phyloP scores from a whole-genome alignment of 2,113 vertebrate species.

The Eudyptes chrysolophus region DNA sequence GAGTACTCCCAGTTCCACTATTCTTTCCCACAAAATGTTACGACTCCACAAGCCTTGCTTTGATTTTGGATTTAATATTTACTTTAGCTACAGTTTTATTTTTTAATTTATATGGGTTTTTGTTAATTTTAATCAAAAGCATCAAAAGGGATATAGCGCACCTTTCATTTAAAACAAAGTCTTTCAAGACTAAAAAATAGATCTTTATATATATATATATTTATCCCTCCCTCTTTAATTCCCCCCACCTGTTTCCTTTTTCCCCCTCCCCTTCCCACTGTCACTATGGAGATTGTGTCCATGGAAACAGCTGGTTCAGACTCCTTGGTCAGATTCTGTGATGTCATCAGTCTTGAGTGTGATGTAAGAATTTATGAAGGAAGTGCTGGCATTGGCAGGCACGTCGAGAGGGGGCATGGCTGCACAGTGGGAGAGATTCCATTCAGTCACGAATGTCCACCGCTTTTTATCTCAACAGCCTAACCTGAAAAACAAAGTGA shows the following conservation, averaged over 20 bases:
- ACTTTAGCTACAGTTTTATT: conserved; percentile 56
- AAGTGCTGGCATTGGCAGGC: conserved; percentile 79
- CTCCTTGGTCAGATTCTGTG: conserved; percentile 78
- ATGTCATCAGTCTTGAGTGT: conserved; percentile 73
- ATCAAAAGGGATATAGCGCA: conserved; percentile 84
- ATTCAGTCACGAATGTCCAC: conserved; percentile 70
- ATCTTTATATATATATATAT: conserved; percentile 85
- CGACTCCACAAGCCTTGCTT: conserved; percentile 33
- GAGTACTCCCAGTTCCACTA: neutral
- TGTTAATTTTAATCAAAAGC: conserved; percentile 72
- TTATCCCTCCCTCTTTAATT: conserved; percentile 76
- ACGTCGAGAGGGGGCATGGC: conserved; percentile 69
- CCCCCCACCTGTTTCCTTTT: conserved; percentile 72
- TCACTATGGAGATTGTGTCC: conserved; percentile 84
- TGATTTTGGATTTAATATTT: conserved; percentile 52
- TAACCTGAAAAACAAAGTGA: conserved; percentile 74
- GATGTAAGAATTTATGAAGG: conserved; percentile 78
- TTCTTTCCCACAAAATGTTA: conserved; percentile 36
- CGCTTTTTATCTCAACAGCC: conserved; percentile 81
- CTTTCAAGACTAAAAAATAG: conserved; percentile 87
- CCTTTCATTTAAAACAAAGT: conserved; percentile 86
- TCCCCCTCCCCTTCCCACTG: conserved; percentile 74
- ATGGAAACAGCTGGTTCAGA: conserved; percentile 83
- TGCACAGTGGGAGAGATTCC: conserved; percentile 70
- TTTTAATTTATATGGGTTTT: conserved; percentile 69